Evolutionary conservation across 2,113 vertebrate genomes (phyloP).

Genomic region (Campylomormyrus tamandua): DNA sequence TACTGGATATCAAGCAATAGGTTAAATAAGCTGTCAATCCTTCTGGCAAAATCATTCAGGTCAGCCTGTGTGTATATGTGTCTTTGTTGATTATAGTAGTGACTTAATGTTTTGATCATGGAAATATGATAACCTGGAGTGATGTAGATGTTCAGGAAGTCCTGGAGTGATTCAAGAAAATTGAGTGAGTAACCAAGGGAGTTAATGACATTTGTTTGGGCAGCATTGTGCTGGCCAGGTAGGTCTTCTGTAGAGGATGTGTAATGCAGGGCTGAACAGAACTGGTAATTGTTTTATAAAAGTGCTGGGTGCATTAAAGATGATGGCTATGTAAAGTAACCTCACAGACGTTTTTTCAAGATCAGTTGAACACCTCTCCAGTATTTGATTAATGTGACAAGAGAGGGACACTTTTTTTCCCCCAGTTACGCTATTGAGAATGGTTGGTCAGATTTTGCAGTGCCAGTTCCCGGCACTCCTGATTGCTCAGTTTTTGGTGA

Average conservation of each 20-base stretch:
- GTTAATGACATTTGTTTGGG: background rate
- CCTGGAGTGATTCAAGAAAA: background rate
- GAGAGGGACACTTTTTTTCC: background rate
- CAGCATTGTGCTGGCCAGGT: background rate
- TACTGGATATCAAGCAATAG: background rate
- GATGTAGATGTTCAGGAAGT: background rate
- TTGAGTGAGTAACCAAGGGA: background rate
- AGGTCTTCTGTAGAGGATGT: background rate
- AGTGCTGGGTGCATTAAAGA: background rate
- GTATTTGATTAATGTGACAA: background rate
- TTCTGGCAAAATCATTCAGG: background rate
- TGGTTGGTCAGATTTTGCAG: background rate
- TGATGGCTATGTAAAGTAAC: background rate
- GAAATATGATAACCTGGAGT: background rate
- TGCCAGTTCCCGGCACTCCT: background rate
- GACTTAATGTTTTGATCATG: background rate
- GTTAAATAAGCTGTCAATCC: background rate
- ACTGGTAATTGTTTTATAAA: background rate
- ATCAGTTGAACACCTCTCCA: background rate
- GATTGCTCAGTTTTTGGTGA: background rate
- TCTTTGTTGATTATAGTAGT: background rate
- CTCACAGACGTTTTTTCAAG: background rate
- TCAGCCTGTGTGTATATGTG: background rate
- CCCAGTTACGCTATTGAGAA: background rate
- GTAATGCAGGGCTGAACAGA: background rate